phyloP scores from a whole-genome alignment of 2,888 invertebrate species.

The Volucella zonaria region DNA sequence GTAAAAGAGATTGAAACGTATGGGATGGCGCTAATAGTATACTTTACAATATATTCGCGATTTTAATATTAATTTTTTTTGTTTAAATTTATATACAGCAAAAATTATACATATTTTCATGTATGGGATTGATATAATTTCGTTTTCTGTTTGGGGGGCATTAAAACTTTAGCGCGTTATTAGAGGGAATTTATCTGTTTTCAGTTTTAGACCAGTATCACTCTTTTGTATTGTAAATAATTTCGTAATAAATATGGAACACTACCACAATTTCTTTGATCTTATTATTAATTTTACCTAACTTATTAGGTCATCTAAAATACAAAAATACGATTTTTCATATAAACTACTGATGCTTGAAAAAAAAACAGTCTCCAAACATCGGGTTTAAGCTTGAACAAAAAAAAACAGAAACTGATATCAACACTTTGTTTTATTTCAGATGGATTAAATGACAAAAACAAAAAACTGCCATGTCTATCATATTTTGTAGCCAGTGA shows the following conservation, averaged over 20 bases:
- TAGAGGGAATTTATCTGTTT: constrained; percentile 2
- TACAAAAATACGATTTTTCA: too few species aligned
- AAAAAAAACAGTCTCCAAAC: too few species aligned
- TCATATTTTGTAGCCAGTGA: too few species aligned
- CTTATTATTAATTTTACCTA: too few species aligned
- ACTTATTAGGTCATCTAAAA: neutral
- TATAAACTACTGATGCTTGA: too few species aligned
- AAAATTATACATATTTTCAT: neutral
- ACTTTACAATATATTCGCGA: neutral
- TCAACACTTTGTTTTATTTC: too few species aligned
- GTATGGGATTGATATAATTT: neutral
- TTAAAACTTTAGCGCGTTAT: constrained; percentile 43
- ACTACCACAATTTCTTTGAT: neutral
- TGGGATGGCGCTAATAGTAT: neutral
- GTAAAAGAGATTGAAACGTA: constrained; percentile 60
- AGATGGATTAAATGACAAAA: too few species aligned
- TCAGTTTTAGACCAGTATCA: neutral
- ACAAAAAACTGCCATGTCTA: too few species aligned
- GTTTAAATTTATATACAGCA: neutral
- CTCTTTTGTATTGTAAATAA: constrained; percentile 8
- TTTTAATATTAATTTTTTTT: constrained; percentile 16
- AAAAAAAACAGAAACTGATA: too few species aligned
- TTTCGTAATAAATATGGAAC: constrained; percentile 25
- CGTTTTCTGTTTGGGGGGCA: constrained; percentile 30
- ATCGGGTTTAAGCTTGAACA: too few species aligned